Conservation (phyloP, 2,888 invertebrate genomes). For the Ophonus ardosiacus region DNA sequence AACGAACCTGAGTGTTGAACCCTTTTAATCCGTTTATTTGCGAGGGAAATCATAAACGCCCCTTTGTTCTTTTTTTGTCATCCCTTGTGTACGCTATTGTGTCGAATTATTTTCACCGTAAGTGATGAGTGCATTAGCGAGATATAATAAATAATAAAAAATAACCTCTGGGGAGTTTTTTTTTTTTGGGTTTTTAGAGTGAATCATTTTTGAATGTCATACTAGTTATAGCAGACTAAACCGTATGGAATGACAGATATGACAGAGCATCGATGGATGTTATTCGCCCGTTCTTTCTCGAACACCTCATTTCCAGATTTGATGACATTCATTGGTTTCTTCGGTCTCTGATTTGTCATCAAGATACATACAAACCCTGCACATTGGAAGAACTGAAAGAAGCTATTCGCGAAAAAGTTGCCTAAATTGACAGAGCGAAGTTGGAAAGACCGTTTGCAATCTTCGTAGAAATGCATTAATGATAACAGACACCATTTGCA, state of each 20-base stretch:
- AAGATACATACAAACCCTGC: too few species aligned
- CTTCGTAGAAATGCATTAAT: too few species aligned
- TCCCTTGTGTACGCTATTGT: background rate
- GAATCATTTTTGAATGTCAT: slow-evolving; percentile 28
- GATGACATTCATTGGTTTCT: too few species aligned
- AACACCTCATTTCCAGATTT: too few species aligned
- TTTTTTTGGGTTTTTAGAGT: background rate
- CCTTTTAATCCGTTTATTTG: slow-evolving; percentile 47
- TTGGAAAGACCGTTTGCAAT: too few species aligned
- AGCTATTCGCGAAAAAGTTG: too few species aligned
- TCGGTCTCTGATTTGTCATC: too few species aligned
- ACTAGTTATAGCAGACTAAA: background rate
- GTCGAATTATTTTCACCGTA: background rate
- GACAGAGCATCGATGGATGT: too few species aligned
- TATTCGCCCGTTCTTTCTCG: too few species aligned
- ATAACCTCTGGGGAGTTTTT: background rate
- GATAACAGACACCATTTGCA: too few species aligned
- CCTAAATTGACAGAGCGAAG: too few species aligned
- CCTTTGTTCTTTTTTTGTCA: background rate
- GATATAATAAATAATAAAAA: background rate
- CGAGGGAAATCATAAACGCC: slow-evolving; percentile 16
- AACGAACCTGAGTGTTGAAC: slow-evolving; percentile 33
- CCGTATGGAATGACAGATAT: background rate
- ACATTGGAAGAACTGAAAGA: too few species aligned
- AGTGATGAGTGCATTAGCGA: slow-evolving; percentile 33